A percentile compares a stretch with the other conserved stretches of the same genome.
phyloP scores from a whole-genome alignment of 2,113 vertebrate genomes.

The Progne subis region DNA sequence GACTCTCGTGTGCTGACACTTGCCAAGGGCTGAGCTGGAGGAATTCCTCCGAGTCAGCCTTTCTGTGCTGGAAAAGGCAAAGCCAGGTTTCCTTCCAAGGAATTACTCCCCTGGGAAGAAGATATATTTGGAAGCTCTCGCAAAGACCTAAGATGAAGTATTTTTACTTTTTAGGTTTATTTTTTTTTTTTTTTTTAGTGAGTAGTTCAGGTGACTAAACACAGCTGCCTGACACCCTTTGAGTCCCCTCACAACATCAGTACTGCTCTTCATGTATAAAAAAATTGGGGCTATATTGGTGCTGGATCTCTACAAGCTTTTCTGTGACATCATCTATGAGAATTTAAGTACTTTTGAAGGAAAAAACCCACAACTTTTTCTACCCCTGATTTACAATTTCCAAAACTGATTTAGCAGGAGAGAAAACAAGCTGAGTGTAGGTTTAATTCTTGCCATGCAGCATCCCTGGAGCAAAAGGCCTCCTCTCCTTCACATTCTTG shows the following conservation, averaged over 20 bases:
- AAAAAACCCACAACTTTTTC: not conserved
- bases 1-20: not conserved
- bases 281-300: not conserved
- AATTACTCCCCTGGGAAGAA: not conserved
- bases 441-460: not conserved
- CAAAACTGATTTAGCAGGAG: not conserved
- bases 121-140: not conserved
- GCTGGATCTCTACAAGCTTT: not conserved
- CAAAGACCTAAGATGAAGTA: not conserved
- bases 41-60: slow-evolving; percentile 4
- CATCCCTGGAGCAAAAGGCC: not conserved
- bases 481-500: not conserved
- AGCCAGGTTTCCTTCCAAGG: not conserved
- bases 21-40: not conserved
- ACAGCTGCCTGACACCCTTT: not conserved
- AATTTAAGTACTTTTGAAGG: not conserved
- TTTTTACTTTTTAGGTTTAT: not conserved
- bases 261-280: not conserved
- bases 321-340: not conserved
- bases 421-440: not conserved
- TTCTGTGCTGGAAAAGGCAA: not conserved
- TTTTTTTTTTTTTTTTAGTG: not conserved
- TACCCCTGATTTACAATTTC: not conserved
- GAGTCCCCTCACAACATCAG: not conserved
- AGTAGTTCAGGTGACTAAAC: not conserved